Percentiles rank a stretch among this genome's conserved stretches.
phyloP scores from a whole-genome alignment of 2,888 invertebrate genomes.

The Xylocampa areola region DNA sequence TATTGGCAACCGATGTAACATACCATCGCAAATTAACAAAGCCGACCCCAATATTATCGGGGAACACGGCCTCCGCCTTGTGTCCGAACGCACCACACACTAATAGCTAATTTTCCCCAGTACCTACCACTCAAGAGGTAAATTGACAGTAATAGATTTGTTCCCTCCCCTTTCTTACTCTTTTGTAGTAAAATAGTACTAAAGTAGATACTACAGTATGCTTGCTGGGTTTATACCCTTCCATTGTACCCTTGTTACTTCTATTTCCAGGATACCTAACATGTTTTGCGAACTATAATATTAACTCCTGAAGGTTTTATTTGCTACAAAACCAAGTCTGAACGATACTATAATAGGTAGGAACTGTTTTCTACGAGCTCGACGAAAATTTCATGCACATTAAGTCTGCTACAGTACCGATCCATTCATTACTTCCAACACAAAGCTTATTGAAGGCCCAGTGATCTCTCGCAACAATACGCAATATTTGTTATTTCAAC shows the following conservation, averaged over 20 bases:
- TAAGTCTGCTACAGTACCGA: slow-evolving; percentile 1
- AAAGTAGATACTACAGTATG: slow-evolving; percentile 25
- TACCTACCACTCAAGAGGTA: slow-evolving; percentile 69
- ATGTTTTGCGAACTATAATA: slow-evolving; percentile 1
- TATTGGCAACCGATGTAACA: slow-evolving; percentile 76
- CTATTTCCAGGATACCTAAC: slow-evolving; percentile 2
- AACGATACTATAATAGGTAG: slow-evolving; percentile 12
- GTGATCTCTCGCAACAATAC: slow-evolving; percentile 59
- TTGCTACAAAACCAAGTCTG: neutral
- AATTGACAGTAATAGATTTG: slow-evolving; percentile 81
- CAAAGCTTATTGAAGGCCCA: slow-evolving; percentile 56
- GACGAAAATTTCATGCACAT: slow-evolving; percentile 2
- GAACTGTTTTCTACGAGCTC: neutral
- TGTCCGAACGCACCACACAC: slow-evolving; percentile 65
- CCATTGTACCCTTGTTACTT: slow-evolving; percentile 45
- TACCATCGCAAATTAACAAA: slow-evolving; percentile 79
- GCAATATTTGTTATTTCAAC: slow-evolving; percentile 73
- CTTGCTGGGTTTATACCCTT: slow-evolving; percentile 45
- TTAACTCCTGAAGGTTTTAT: slow-evolving; percentile 3
- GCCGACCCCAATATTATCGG: slow-evolving; percentile 73
- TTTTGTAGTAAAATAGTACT: slow-evolving; percentile 47
- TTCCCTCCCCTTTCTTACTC: slow-evolving; percentile 63
- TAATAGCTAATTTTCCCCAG: slow-evolving; percentile 77
- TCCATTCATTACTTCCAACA: slow-evolving; percentile 58
- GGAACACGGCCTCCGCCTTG: slow-evolving; percentile 66